These are phyloP conservation scores for Xestoiulus laeticollis DNA, from an alignment of 2,888 invertebrate genomes.

Conservation along the genomic window DNA sequence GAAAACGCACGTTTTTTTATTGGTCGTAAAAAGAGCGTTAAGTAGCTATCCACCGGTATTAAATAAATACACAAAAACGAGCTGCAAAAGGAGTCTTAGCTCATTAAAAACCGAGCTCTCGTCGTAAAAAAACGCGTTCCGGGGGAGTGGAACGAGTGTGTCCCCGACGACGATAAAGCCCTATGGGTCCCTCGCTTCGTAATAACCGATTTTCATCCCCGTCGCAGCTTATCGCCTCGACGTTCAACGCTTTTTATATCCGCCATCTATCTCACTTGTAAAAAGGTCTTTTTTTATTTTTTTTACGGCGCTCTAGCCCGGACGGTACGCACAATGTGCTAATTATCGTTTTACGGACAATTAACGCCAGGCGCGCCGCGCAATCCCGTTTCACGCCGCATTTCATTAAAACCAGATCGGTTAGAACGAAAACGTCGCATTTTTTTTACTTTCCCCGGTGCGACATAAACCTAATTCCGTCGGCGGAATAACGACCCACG, in stretches of 20 bases:
- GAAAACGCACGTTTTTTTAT: neutral
- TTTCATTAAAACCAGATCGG: neutral
- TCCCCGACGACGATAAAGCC: neutral
- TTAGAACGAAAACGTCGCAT: neutral
- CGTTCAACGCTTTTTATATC: neutral
- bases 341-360: slow-evolving; percentile 26
- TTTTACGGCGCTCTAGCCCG: neutral
- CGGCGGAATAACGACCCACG: slow-evolving; percentile 4
- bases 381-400: neutral
- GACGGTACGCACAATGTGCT: neutral
- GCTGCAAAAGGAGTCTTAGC: slow-evolving; percentile 20
- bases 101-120: slow-evolving; percentile 12
- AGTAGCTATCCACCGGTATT: neutral
- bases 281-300: neutral
- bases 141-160: neutral
- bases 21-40: neutral
- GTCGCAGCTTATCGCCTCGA: neutral
- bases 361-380: neutral
- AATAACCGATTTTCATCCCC: slow-evolving; percentile 4
- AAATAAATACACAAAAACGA: slow-evolving; percentile 26
- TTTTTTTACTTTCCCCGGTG: neutral
- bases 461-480: slow-evolving; percentile 10
- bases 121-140: slow-evolving; percentile 4
- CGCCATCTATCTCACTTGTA: neutral
- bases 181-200: neutral